Conservation (phyloP, 2,113 vertebrate genomes). For the Girardinichthys multiradiatus region DNA sequence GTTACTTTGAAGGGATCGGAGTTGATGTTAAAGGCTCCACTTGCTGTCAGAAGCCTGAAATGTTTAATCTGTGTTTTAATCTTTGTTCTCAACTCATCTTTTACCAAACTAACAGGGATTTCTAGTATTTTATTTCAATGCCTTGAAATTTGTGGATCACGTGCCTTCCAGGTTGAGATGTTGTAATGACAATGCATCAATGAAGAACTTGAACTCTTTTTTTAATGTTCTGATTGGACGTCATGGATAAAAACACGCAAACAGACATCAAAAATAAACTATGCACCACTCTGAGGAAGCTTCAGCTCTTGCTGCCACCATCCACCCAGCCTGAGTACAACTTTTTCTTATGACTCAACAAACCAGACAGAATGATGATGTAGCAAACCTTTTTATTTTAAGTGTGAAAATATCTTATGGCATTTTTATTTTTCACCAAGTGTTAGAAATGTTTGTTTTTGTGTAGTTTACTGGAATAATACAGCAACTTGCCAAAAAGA, state of each 20-base stretch:
- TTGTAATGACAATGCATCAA: slow-evolving; percentile 77
- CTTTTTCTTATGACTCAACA: slow-evolving; percentile 76
- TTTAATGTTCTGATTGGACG: slow-evolving; percentile 53
- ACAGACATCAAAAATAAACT: slow-evolving; percentile 84
- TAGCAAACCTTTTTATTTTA: slow-evolving; percentile 81
- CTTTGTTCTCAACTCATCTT: slow-evolving; percentile 48
- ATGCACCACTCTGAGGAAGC: slow-evolving; percentile 90
- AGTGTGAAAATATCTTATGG: slow-evolving; percentile 76
- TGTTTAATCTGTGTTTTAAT: not conserved
- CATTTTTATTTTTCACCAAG: slow-evolving; percentile 74
- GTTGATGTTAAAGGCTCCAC: slow-evolving; percentile 35
- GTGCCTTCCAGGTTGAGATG: slow-evolving; percentile 84
- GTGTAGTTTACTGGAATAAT: slow-evolving; percentile 86
- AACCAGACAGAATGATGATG: slow-evolving; percentile 83
- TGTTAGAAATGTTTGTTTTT: slow-evolving; percentile 69
- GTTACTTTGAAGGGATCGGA: slow-evolving; percentile 53
- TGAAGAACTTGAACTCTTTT: slow-evolving; percentile 89
- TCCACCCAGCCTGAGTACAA: slow-evolving; percentile 78
- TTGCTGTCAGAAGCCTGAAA: slow-evolving; percentile 42
- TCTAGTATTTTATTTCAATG: slow-evolving; percentile 67
- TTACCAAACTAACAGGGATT: slow-evolving; percentile 80
- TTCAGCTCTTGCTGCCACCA: slow-evolving; percentile 65
- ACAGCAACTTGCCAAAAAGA: slow-evolving; percentile 95
- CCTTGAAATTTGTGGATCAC: slow-evolving; percentile 82
- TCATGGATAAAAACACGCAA: slow-evolving; percentile 66